These are phyloP conservation scores for Peucedramus taeniatus DNA, from an alignment of 2,113 vertebrate genomes.

Conservation along the genomic window DNA sequence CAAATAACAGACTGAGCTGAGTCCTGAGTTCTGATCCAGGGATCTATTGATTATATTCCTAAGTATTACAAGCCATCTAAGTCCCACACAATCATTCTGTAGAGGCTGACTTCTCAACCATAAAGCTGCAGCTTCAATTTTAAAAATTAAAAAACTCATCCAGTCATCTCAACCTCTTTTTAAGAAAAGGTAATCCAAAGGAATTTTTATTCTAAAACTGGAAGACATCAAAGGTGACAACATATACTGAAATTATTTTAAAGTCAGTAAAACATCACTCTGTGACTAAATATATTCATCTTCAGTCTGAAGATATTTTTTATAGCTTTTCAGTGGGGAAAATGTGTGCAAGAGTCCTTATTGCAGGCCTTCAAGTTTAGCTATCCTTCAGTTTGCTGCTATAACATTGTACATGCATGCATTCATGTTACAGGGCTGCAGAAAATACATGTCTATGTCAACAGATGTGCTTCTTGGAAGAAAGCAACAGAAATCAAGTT, in stretches of 20 bases:
- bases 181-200: not conserved
- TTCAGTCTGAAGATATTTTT: not conserved
- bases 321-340: not conserved
- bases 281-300: not conserved
- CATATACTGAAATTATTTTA: not conserved
- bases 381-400: not conserved
- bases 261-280: not conserved
- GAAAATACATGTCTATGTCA: conserved; percentile 50
- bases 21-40: not conserved
- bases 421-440: conserved; percentile 28
- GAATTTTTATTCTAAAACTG: not conserved
- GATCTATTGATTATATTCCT: not conserved
- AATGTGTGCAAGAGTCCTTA: not conserved
- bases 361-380: not conserved
- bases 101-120: not conserved
- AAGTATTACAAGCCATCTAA: not conserved
- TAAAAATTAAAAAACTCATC: not conserved
- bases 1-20: not conserved
- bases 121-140: not conserved
- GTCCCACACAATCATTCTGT: not conserved
- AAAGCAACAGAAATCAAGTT: conserved; percentile 62
- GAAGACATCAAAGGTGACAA: not conserved
- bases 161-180: not conserved
- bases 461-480: conserved; percentile 66
- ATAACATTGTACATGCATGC: not conserved